Evolutionary conservation across 1,140 invertebrate species (phyloP), one percentile per base, ranked within the genome.

Genomic region (Psix sp.): DNA sequence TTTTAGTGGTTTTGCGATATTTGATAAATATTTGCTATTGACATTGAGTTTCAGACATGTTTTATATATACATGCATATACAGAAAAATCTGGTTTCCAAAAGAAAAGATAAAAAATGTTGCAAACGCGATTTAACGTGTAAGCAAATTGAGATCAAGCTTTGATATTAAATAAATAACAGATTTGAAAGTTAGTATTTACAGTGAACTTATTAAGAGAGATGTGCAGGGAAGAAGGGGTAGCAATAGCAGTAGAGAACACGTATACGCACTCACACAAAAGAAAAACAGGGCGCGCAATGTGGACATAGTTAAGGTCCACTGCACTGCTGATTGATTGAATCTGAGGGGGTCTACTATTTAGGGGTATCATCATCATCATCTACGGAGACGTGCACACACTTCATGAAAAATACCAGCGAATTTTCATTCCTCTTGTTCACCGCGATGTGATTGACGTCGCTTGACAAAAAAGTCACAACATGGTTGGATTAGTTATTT

Each of bases 291-390:
- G 78, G 79, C 76, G 80, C 79, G 80, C 83, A 86, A 87, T 86
- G 86, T 87, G 86, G 86, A 86, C 82, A 86, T 75, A 86, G 85
- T 86, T 83, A 86, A 86, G 86, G 84, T 83, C 84, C 82, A 84
- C 48, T 86, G 86, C 81, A 63, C 84, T 72, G 77, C 84, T 87
- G 85, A 86, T 86, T 86, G 86, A 87, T 87, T 86, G 82, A 85
- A 84, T 82, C 80, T 62, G 72, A 77, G 79, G 84, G 80, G 82
- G 82, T 81, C 7, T 76, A 74, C 81, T 84, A 79, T 85, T 84
- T 84, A 84, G 81, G 81, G 81, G 79, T 84, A 85, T 85, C 84
- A 85, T 82, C 81, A 77, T 79, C 74, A 77, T 79, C 74, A 82
- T 77, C 51, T 68, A 71, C 57, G 74, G 48, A 59, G 65, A 71